Evolutionary conservation across 2,797 vertebrate genomes (phyloP).

Genomic region (Sternarchorhynchus goeldii): DNA sequence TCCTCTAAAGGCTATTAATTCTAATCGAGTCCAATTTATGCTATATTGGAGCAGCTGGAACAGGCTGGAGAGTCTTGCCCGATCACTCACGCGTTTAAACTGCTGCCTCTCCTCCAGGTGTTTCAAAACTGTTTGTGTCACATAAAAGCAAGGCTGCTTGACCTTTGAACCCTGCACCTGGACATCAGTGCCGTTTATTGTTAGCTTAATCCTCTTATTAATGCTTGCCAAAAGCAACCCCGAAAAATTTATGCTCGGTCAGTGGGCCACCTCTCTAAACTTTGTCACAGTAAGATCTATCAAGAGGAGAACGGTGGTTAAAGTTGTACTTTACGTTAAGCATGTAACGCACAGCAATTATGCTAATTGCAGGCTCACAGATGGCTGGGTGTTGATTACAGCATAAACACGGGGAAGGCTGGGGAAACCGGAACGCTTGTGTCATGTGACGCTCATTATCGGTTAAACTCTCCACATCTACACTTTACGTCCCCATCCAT

Average conservation of each 20-base stretch:
- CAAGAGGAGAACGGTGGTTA: slow-evolving; percentile 69
- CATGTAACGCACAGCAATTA: slow-evolving; percentile 80
- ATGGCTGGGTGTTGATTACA: slow-evolving; percentile 81
- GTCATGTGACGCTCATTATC: slow-evolving; percentile 76
- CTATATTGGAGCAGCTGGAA: slow-evolving; percentile 76
- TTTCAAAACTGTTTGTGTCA: slow-evolving; percentile 72
- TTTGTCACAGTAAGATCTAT: slow-evolving; percentile 68
- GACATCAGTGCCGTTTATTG: slow-evolving; percentile 68
- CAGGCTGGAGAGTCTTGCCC: slow-evolving; percentile 71
- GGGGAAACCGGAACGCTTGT: slow-evolving; percentile 63
- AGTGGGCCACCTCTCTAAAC: slow-evolving; percentile 61
- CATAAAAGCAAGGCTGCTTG: slow-evolving; percentile 69
- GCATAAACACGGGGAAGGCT: slow-evolving; percentile 72
- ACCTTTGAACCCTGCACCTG: slow-evolving; percentile 77
- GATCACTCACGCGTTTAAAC: slow-evolving; percentile 66
- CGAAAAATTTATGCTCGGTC: slow-evolving; percentile 62
- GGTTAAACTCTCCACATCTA: slow-evolving; percentile 69
- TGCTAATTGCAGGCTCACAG: slow-evolving; percentile 79
- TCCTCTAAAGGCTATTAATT: slow-evolving; percentile 75
- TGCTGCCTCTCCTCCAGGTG: slow-evolving; percentile 73
- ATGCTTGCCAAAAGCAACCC: slow-evolving; percentile 53
- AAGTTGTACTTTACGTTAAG: slow-evolving; percentile 76
- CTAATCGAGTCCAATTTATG: slow-evolving; percentile 83
- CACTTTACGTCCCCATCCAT: slow-evolving; percentile 72
- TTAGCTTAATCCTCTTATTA: slow-evolving; percentile 66